Conservation (phyloP, 2,113 vertebrate species). For the Australoheros scitulus region DNA sequence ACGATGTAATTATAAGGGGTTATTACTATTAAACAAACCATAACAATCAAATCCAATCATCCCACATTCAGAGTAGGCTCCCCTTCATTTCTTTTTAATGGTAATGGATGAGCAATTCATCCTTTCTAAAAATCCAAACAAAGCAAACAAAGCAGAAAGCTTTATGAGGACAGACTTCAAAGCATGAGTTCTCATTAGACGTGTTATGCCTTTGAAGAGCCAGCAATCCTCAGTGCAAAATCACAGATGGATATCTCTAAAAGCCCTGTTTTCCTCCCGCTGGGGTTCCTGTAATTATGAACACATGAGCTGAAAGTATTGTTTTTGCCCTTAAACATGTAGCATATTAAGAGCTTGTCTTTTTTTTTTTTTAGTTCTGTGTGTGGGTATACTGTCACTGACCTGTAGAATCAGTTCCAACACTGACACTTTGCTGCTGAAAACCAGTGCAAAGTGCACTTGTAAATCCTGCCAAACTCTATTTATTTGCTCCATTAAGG, state of each 20-base stretch:
- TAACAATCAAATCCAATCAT: conserved; percentile 45
- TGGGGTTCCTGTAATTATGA: conserved; percentile 43
- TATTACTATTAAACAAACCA: conserved; percentile 35
- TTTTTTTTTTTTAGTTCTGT: background rate
- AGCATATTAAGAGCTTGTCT: conserved; percentile 5
- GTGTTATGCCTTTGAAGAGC: conserved; percentile 62
- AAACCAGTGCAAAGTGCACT: background rate
- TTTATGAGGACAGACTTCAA: conserved; percentile 64
- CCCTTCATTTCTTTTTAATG: conserved; percentile 43
- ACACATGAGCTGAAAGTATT: conserved; percentile 41
- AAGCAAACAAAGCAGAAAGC: conserved; percentile 60
- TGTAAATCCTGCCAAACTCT: conserved; percentile 33
- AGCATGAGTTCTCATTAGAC: conserved; percentile 61
- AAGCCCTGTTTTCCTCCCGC: conserved; percentile 30
- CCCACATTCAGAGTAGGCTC: conserved; percentile 16
- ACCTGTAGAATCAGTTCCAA: conserved; percentile 31
- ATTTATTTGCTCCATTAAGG: conserved; percentile 46
- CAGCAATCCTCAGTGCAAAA: conserved; percentile 49
- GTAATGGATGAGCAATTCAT: conserved; percentile 48
- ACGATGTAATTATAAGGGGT: background rate
- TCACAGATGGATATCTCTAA: conserved; percentile 55
- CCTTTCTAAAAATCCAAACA: conserved; percentile 49
- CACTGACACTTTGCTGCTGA: conserved; percentile 17
- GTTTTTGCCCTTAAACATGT: conserved; percentile 43
- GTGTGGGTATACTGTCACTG: background rate